These are phyloP conservation scores for Sarcophaga peregrina DNA, from an alignment of 1,140 invertebrate species.

Conservation along the genomic window DNA sequence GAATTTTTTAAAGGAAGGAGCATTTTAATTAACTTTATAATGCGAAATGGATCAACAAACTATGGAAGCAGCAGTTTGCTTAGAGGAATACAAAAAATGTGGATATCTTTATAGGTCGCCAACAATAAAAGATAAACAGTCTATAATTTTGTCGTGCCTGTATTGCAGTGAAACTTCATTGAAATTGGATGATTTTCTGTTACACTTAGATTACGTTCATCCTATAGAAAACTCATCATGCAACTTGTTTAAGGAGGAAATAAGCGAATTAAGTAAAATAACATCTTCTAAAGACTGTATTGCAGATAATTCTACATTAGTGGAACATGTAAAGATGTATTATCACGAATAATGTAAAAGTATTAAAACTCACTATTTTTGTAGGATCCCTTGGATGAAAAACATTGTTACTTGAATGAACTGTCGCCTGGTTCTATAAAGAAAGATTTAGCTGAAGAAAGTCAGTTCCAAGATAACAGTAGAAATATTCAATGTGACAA, in stretches of 20 bases:
- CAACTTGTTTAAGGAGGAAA: background rate
- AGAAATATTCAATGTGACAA: background rate
- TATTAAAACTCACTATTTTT: background rate
- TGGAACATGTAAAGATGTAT: background rate
- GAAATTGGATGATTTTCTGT: background rate
- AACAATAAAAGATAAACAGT: background rate
- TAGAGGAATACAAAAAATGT: background rate
- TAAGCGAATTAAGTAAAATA: background rate
- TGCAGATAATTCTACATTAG: background rate
- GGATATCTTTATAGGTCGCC: conserved; percentile 11
- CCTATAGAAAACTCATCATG: too few species aligned
- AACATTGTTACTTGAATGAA: background rate
- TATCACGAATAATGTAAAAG: too few species aligned
- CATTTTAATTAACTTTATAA: too few species aligned
- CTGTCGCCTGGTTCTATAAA: background rate
- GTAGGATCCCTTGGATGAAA: conserved; percentile 4
- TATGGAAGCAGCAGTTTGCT: background rate
- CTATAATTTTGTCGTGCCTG: background rate
- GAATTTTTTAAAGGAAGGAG: background rate
- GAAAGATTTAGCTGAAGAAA: background rate
- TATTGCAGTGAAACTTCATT: background rate
- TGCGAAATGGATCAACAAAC: background rate
- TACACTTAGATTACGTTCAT: background rate
- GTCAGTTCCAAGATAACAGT: too few species aligned
- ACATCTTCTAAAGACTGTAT: background rate